These are phyloP conservation scores for Caenorhabditis panamensis DNA, from an alignment of 2,888 invertebrate genomes.

Conservation along the genomic window DNA sequence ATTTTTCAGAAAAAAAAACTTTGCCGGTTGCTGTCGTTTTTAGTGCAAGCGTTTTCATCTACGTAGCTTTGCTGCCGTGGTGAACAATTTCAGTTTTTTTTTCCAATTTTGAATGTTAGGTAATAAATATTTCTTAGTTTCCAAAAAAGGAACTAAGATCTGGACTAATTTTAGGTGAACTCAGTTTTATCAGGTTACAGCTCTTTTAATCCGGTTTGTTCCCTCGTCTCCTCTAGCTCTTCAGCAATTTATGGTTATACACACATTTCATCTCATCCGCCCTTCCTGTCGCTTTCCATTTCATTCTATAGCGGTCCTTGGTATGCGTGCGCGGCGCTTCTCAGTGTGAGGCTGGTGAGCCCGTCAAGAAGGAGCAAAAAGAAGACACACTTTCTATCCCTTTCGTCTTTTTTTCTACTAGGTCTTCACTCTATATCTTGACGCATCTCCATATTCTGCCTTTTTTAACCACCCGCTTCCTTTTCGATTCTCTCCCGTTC, in stretches of 20 bases:
- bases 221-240: neutral
- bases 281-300: constrained; percentile 9
- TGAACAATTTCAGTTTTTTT: too few species aligned
- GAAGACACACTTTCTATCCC: constrained; percentile 1
- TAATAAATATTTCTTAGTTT: too few species aligned
- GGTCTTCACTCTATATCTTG: neutral
- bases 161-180: too few species aligned
- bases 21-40: too few species aligned
- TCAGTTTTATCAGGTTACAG: too few species aligned
- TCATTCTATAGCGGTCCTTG: neutral
- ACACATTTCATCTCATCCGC: constrained; percentile 44
- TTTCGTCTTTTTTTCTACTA: neutral
- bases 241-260: constrained; percentile 41
- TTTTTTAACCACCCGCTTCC: neutral
- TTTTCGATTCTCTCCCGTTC: neutral
- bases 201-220: constrained; percentile 1
- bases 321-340: neutral
- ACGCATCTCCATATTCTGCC: neutral
- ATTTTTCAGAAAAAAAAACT: too few species aligned
- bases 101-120: too few species aligned
- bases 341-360: neutral
- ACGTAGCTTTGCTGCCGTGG: too few species aligned
- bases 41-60: too few species aligned
- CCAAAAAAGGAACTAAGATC: too few species aligned
- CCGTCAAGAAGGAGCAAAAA: neutral